Evolutionary conservation across 1,140 invertebrate species (phyloP).

Genomic region (Penaeus vannamei): DNA sequence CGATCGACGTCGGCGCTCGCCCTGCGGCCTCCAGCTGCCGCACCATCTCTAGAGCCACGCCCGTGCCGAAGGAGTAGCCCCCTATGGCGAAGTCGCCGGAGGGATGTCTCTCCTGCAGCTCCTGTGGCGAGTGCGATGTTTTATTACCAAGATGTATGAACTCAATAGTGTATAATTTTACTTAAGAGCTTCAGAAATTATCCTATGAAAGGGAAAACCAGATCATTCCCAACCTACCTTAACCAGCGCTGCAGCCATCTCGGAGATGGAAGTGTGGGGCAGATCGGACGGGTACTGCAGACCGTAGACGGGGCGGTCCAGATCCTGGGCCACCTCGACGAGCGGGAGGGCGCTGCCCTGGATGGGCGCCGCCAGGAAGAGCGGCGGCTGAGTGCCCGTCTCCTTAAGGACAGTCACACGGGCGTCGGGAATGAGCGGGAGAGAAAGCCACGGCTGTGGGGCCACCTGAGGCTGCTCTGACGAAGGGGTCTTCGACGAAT

Average conservation of each 20-base stretch:
- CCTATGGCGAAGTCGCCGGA: constrained; percentile 87
- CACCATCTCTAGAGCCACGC: constrained; percentile 94
- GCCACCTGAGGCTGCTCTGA: neutral
- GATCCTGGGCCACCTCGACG: constrained; percentile 78
- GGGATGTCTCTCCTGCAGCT: constrained; percentile 84
- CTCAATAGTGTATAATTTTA: no score
- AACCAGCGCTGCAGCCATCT: constrained; percentile 86
- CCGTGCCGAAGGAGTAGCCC: constrained; percentile 95
- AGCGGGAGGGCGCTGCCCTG: constrained; percentile 87
- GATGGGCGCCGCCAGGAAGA: constrained; percentile 91
- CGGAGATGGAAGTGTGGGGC: constrained; percentile 81
- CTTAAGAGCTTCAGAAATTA: neutral
- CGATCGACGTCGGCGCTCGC: constrained; percentile 77
- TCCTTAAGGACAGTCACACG: constrained; percentile 2
- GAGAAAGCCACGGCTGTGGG: constrained; percentile 38
- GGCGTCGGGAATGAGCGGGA: constrained; percentile 30
- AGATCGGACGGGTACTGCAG: constrained; percentile 87
- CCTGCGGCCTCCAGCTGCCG: constrained; percentile 82
- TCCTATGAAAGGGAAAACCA: neutral
- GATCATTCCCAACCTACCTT: constrained; percentile 73
- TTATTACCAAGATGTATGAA: no score
- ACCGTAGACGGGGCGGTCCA: constrained; percentile 87
- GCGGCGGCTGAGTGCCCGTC: constrained; percentile 69
- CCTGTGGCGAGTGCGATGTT: constrained; percentile 70
- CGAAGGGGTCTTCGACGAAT: neutral